A percentile compares a stretch with the other conserved stretches of the same genome.
Evolutionary conservation across 1,140 invertebrate species (phyloP).

Genomic region (Drosophila tsacasi): DNA sequence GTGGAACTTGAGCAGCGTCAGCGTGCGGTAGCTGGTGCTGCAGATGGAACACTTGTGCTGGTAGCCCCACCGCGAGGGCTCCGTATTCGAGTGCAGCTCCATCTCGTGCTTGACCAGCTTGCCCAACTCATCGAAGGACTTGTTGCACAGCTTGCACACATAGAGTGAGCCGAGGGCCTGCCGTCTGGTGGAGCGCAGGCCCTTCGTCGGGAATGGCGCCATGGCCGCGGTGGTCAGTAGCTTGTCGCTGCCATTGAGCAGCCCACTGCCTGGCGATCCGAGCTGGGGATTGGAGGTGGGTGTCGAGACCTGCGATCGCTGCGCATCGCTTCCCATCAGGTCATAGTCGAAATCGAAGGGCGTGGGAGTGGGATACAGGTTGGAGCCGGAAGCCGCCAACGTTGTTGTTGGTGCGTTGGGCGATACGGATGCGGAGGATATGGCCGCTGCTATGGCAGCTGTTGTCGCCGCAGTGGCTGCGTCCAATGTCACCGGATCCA

Average conservation of each 20-base stretch:
- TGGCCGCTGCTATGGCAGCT: slow-evolving; percentile 23
- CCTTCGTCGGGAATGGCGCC: slow-evolving; percentile 41
- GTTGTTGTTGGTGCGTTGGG: slow-evolving; percentile 7
- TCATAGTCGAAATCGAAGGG: slow-evolving; percentile 71
- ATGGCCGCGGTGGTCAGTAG: slow-evolving; percentile 42
- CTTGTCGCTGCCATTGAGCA: slow-evolving; percentile 66
- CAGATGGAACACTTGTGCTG: slow-evolving; percentile 63
- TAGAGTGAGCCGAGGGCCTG: slow-evolving; percentile 33
- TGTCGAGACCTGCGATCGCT: slow-evolving; percentile 6
- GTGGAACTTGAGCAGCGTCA: slow-evolving; percentile 67
- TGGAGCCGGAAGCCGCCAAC: slow-evolving; percentile 9
- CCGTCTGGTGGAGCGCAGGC: slow-evolving; percentile 21
- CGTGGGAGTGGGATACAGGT: slow-evolving; percentile 55
- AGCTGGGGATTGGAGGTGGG: slow-evolving; percentile 14
- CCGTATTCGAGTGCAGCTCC: slow-evolving; percentile 47
- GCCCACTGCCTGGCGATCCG: slow-evolving; percentile 1
- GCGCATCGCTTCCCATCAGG: slow-evolving; percentile 47
- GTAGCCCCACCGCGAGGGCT: slow-evolving; percentile 18
- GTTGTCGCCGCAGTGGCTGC: slow-evolving; percentile 25
- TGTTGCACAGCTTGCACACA: slow-evolving; percentile 64
- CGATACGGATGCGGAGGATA: slow-evolving; percentile 11
- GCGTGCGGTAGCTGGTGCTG: slow-evolving; percentile 55
- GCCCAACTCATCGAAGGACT: slow-evolving; percentile 62
- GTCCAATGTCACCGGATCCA: slow-evolving; percentile 26
- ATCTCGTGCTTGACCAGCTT: slow-evolving; percentile 65